Conservation (phyloP, 37 sponge, comb jelly and placozoan genomes). For the Halichondria panicea region DNA sequence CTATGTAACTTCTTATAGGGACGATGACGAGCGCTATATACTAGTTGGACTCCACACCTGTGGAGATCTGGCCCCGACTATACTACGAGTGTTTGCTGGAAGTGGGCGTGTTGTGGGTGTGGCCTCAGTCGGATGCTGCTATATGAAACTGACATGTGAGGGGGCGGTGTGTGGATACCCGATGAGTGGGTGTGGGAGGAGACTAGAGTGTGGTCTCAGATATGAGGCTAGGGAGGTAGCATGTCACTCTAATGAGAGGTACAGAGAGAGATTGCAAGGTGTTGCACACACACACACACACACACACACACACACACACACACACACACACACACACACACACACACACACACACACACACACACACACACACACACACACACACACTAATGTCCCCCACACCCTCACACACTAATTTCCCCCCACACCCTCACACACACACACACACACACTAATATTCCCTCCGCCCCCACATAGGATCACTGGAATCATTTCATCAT, state of each 20-base stretch:
- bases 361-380: no score
- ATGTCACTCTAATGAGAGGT: constrained; percentile 69
- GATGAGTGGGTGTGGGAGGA: constrained; percentile 41
- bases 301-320: not conserved
- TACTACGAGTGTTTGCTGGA: constrained; percentile 62
- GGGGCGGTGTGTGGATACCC: constrained; percentile 46
- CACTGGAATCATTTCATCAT: no score
- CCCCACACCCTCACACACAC: no score
- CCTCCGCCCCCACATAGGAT: no score
- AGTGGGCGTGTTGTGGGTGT: constrained; percentile 36
- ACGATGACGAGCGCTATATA: constrained; percentile 15
- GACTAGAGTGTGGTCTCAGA: constrained; percentile 27
- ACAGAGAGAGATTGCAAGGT: constrained; percentile 35
- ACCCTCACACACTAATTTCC: no score
- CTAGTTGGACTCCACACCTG: constrained; percentile 81
- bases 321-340: constrained; percentile 26
- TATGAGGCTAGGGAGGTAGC: constrained; percentile 75
- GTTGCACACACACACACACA: not conserved
- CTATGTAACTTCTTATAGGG: not conserved
- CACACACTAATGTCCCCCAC: no score
- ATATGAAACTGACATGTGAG: constrained; percentile 71
- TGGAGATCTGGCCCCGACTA: constrained; percentile 71
- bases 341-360: no score
- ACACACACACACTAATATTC: no score
- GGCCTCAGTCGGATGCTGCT: constrained; percentile 82